Evolutionary conservation across 1,140 invertebrate genomes (phyloP).

Genomic region (Chironomus striatipennis): DNA sequence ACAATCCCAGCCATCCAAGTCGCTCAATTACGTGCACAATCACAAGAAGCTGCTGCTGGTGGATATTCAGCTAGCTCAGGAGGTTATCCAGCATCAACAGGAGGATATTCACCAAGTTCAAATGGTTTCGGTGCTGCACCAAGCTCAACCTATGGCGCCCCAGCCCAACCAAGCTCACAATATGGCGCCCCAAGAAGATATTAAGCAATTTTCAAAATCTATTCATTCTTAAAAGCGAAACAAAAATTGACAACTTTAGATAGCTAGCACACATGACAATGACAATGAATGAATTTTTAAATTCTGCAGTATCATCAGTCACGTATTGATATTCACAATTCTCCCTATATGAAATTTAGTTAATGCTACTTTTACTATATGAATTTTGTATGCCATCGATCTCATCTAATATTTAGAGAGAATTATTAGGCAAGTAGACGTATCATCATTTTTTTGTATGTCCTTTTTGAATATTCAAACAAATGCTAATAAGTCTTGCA

Average conservation of each 20-base stretch:
- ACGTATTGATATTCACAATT: too few relatives aligned
- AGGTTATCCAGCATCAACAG: constrained; percentile 29
- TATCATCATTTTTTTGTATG: too few relatives aligned
- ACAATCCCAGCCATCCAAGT: constrained; percentile 57
- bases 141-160: not conserved
- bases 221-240: too few relatives aligned
- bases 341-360: too few relatives aligned
- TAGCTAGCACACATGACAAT: too few relatives aligned
- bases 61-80: constrained; percentile 34
- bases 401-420: constrained; percentile 5
- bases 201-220: too few relatives aligned
- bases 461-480: too few relatives aligned
- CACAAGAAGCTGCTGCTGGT: constrained; percentile 39
- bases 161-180: not conserved
- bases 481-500: too few relatives aligned
- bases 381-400: not conserved
- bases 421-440: not conserved
- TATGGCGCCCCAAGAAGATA: not conserved
- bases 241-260: too few relatives aligned
- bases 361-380: too few relatives aligned
- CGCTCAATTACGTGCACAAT: constrained; percentile 50
- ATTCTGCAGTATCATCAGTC: too few relatives aligned
- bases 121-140: constrained; percentile 30
- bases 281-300: too few relatives aligned
- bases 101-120: constrained; percentile 27